A percentile compares a stretch with the other conserved stretches of the same genome.
These are phyloP conservation scores for Embidobia sp. DNA, from an alignment of 2,888 invertebrate genomes.

Conservation along the genomic window DNA sequence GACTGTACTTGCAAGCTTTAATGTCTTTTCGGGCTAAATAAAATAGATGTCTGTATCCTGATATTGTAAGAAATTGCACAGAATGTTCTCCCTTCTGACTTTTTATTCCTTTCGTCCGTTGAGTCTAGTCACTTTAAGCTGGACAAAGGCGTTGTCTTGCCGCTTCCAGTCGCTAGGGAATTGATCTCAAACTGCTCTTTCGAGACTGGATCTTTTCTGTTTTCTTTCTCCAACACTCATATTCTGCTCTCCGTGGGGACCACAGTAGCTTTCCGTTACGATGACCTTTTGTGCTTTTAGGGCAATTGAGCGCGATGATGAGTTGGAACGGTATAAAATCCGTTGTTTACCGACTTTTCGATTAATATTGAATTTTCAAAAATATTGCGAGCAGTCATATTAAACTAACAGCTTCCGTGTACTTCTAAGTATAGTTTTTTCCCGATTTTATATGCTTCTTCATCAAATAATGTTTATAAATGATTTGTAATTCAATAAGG, in stretches of 20 bases:
- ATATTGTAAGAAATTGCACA: constrained; percentile 79
- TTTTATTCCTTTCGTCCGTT: constrained; percentile 46
- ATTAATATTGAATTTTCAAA: neutral
- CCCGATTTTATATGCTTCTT: too few species aligned
- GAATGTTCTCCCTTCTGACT: constrained; percentile 65
- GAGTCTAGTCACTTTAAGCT: constrained; percentile 63
- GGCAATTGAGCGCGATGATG: constrained; percentile 59
- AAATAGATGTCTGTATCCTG: constrained; percentile 79
- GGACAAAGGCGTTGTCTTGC: constrained; percentile 64
- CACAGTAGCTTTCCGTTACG: constrained; percentile 52
- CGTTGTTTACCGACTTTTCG: constrained; percentile 8
- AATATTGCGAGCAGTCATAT: too few species aligned
- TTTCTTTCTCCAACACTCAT: constrained; percentile 55
- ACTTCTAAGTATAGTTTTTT: too few species aligned
- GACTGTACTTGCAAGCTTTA: constrained; percentile 65
- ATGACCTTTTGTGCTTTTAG: constrained; percentile 62
- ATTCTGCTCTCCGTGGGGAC: constrained; percentile 57
- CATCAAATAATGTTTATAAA: too few species aligned
- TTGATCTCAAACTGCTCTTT: constrained; percentile 67
- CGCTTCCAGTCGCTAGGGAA: constrained; percentile 58
- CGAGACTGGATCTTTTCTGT: constrained; percentile 66
- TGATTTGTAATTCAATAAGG: too few species aligned
- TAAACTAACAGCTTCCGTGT: too few species aligned
- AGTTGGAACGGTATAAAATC: constrained; percentile 28
- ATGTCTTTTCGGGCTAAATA: constrained; percentile 77